Base-by-base conservation (phyloP, 2,113 vertebrate species). In the Vombatus ursinus region DNA sequence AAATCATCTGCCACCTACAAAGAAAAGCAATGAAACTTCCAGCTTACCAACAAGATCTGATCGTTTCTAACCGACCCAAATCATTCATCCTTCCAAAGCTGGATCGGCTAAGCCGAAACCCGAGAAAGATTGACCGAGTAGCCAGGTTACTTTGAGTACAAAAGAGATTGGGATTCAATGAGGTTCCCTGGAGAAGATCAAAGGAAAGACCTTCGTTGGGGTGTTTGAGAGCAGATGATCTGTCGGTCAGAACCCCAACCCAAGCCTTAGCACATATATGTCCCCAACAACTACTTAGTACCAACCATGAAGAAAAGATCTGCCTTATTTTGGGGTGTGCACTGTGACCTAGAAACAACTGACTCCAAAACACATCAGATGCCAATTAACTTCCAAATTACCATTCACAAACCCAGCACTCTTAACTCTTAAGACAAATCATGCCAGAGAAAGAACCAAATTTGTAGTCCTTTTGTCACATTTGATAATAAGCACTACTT, bases 251-350 rank as follows among this genome's bases (percentile, higher is more conserved):
- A 97, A 48, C 93, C 95, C 2, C 98, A 98, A 0, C 0, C 50
- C 25, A 98, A 94, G 90, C 97, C 99, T 47, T 99, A 95, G 7
- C 98, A 96, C 4, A 61, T 97, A 61, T 97, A 94, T 6, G 52
- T 98, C 44, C 99, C 99, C 52, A 99, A 99, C 96, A 92, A 93
- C 1, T 99, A 99, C 51, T 7, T 97, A 0, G 99, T 99, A 44
- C 99, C 99, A 31, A 99, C 99, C 0, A 99, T 99, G 47, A 99
- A 99, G 98, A 99, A 99, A 93, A 98, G 99, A 1, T 99, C 98
- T 0, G 98, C 99, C 1, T 98, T 99, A 16, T 98, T 99, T 93
- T 99, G 99, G 99, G 98, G 98, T 61, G 97, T 99, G 97, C 99
- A 99, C 51, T 99, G 98, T 92, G 98, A 99, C 90, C 97, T 99